Evolutionary conservation across 64 coral and sea anemone species (phyloP).

Genomic region (Montipora foliosa): DNA sequence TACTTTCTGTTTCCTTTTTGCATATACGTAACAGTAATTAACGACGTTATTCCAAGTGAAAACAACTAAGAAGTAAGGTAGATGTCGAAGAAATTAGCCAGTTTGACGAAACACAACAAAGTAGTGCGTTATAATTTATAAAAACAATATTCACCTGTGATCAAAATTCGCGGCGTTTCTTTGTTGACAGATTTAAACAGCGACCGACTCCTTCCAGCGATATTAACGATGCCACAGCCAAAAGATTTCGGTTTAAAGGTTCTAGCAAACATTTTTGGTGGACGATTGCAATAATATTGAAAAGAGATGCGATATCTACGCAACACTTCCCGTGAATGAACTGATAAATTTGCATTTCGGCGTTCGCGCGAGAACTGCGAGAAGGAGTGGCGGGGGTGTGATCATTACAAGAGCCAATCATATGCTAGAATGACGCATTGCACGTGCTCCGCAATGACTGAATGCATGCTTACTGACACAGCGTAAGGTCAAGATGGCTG

Average conservation of each 20-base stretch:
- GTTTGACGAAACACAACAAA: not conserved
- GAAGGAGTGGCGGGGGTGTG: constrained; percentile 55
- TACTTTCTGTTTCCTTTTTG: too few species aligned
- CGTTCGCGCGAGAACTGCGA: not conserved
- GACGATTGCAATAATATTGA: not conserved
- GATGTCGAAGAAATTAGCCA: not conserved
- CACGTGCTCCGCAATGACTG: too few species aligned
- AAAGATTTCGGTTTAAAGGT: constrained; percentile 13
- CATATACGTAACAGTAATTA: too few species aligned
- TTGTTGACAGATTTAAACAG: not conserved
- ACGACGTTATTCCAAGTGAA: too few species aligned
- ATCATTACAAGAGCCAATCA: constrained; percentile 34
- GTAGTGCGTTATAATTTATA: not conserved
- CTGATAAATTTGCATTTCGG: constrained; percentile 5
- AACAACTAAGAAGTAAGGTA: too few species aligned
- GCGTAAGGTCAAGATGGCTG: too few species aligned
- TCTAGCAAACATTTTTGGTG: constrained; percentile 44
- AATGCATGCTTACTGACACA: too few species aligned
- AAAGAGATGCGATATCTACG: not conserved
- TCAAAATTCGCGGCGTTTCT: constrained; percentile 58
- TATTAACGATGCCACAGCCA: constrained; percentile 1
- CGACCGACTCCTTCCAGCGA: constrained; percentile 31
- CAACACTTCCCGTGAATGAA: not conserved
- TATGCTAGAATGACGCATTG: not conserved
- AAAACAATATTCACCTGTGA: constrained; percentile 40